These are phyloP conservation scores for Thalpophila matura DNA, from an alignment of 2,888 invertebrate species.

Conservation along the genomic window DNA sequence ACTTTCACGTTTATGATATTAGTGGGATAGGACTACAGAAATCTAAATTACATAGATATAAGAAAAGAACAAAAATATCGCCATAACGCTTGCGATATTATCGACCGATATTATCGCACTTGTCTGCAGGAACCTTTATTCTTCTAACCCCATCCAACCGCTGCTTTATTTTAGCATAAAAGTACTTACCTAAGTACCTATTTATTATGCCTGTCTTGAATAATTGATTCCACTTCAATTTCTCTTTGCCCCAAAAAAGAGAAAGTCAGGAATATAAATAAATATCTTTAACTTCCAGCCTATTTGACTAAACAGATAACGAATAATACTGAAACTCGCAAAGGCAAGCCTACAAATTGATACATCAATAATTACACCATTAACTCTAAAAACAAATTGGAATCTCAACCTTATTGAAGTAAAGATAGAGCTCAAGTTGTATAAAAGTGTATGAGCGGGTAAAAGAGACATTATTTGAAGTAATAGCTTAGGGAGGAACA, in stretches of 20 bases:
- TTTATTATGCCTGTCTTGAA: too few species aligned
- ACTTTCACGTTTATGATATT: too few species aligned
- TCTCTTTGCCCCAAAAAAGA: slow-evolving; percentile 5
- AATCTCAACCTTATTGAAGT: rapidly evolving
- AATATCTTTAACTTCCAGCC: slow-evolving; percentile 45
- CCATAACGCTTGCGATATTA: too few species aligned
- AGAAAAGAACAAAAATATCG: too few species aligned
- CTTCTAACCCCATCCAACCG: too few species aligned
- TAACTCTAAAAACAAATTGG: not conserved
- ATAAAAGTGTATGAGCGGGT: not conserved
- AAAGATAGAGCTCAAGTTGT: not conserved
- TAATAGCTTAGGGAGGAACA: slow-evolving; percentile 35
- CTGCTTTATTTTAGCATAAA: not conserved
- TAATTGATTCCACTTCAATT: slow-evolving; percentile 11
- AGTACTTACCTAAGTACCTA: not conserved
- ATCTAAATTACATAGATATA: too few species aligned
- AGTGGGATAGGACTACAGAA: too few species aligned
- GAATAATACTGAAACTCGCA: slow-evolving; percentile 22
- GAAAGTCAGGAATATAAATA: slow-evolving; percentile 17
- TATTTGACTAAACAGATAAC: slow-evolving; percentile 46
- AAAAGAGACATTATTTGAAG: slow-evolving; percentile 43
- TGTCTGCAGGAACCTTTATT: too few species aligned
- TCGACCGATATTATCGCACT: too few species aligned
- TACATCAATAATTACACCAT: slow-evolving; percentile 58
- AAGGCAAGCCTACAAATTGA: slow-evolving; percentile 47